Evolutionary conservation across 2,888 invertebrate genomes (phyloP).

Genomic region (Sepioteuthis lessoniana): DNA sequence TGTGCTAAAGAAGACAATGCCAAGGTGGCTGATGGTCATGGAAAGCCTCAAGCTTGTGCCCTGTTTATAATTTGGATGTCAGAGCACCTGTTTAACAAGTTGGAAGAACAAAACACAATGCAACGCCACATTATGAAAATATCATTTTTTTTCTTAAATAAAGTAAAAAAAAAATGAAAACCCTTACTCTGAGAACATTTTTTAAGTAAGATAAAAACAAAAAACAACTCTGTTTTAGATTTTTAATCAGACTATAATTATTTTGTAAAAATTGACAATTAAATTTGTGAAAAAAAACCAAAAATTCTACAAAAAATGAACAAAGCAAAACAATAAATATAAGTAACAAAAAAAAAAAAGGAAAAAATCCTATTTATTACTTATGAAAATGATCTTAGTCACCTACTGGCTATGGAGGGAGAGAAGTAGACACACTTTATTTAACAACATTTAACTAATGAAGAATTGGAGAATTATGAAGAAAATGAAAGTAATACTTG

Average conservation of each 20-base stretch:
- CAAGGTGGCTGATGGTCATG: slow-evolving; percentile 25
- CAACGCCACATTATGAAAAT: not conserved
- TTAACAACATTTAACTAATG: not conserved
- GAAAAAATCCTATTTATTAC: not conserved
- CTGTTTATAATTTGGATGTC: not conserved
- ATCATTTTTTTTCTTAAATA: not conserved
- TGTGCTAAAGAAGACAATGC: slow-evolving; percentile 8
- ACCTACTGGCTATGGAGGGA: slow-evolving; percentile 23
- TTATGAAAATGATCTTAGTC: not conserved
- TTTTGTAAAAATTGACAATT: slow-evolving; percentile 2
- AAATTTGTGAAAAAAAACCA: not conserved
- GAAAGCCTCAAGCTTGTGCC: not conserved
- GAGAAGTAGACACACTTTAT: not conserved
- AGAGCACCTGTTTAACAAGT: not conserved
- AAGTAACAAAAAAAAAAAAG: not conserved
- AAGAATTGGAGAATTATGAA: not conserved
- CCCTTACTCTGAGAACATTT: not conserved
- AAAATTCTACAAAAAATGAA: not conserved
- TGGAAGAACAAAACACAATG: slow-evolving; percentile 23
- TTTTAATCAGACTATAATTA: not conserved
- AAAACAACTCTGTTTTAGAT: not conserved
- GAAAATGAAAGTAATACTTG: not conserved
- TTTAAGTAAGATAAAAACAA: not conserved
- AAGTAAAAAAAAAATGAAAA: not conserved
- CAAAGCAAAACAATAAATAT: slow-evolving; percentile 4